These are phyloP conservation scores for Tretioscincus oriximinensis DNA, from an alignment of 2,113 vertebrate species.

Conservation along the genomic window DNA sequence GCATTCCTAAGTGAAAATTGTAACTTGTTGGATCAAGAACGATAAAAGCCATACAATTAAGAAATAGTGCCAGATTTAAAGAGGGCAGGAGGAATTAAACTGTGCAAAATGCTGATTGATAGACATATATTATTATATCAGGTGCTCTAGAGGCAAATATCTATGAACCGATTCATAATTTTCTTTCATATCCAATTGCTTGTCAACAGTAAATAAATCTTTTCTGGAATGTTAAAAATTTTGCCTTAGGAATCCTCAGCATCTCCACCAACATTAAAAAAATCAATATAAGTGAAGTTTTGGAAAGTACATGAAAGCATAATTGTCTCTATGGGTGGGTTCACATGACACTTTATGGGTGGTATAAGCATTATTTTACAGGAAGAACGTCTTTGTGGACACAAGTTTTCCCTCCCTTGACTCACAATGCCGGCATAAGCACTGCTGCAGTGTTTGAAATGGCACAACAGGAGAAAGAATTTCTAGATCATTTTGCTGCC, in stretches of 20 bases:
- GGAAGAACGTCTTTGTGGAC: too few species aligned
- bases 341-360: too few species aligned
- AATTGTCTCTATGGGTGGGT: not conserved
- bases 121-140: conserved; percentile 18
- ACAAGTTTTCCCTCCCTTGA: too few species aligned
- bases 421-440: too few species aligned
- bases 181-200: conserved; percentile 2
- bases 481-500: too few species aligned
- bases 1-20: not conserved
- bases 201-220: not conserved
- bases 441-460: too few species aligned
- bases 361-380: too few species aligned
- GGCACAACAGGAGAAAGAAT: too few species aligned
- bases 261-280: not conserved
- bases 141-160: conserved; percentile 13
- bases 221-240: conserved; percentile 12
- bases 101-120: not conserved
- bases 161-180: not conserved
- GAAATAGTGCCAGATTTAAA: not conserved
- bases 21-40: not conserved
- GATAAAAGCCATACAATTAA: not conserved
- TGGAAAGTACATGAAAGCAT: conserved; percentile 24
- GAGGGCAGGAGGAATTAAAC: accelerated
- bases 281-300: not conserved
- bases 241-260: conserved; percentile 19